phyloP scores from a whole-genome alignment of 2,888 invertebrate species.

The Corythucha ciliata region DNA sequence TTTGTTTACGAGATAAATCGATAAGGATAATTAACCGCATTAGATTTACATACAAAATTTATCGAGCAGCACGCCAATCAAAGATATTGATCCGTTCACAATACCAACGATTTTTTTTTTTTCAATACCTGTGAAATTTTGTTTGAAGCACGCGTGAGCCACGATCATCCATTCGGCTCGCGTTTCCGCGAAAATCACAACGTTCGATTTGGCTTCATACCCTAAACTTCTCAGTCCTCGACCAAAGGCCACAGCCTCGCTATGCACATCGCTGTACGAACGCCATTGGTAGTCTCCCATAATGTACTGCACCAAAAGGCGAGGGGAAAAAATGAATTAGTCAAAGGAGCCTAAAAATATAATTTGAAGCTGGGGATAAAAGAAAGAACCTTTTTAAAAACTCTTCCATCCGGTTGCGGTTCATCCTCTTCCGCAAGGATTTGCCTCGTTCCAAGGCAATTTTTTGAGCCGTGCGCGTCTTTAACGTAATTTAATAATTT shows the following conservation, averaged over 20 bases:
- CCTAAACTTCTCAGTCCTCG: slow-evolving; percentile 76
- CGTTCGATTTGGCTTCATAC: slow-evolving; percentile 58
- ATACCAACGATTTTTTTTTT: no score
- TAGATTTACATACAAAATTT: neutral
- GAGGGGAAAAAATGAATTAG: slow-evolving; percentile 20
- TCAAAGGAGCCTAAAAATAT: neutral
- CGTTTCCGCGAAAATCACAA: slow-evolving; percentile 95
- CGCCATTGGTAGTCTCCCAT: slow-evolving; percentile 92
- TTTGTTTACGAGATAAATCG: no score
- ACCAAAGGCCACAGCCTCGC: slow-evolving; percentile 67
- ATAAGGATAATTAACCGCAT: neutral
- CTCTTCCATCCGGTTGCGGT: slow-evolving; percentile 81
- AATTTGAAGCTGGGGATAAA: no score
- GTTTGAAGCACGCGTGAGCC: slow-evolving; percentile 91
- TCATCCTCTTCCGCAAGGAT: slow-evolving; percentile 91
- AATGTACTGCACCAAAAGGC: slow-evolving; percentile 59
- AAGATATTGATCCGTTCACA: no score
- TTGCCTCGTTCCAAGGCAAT: slow-evolving; percentile 80
- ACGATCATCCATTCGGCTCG: slow-evolving; percentile 96
- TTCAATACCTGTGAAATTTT: slow-evolving; percentile 78
- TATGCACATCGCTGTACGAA: slow-evolving; percentile 66
- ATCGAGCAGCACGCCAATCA: neutral
- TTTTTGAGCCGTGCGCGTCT: slow-evolving; percentile 59
- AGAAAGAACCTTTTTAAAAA: slow-evolving; percentile 78
- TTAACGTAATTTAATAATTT: slow-evolving; percentile 73